Evolutionary conservation across 1,140 invertebrate genomes (phyloP).

Genomic region (Spodoptera frugiperda): DNA sequence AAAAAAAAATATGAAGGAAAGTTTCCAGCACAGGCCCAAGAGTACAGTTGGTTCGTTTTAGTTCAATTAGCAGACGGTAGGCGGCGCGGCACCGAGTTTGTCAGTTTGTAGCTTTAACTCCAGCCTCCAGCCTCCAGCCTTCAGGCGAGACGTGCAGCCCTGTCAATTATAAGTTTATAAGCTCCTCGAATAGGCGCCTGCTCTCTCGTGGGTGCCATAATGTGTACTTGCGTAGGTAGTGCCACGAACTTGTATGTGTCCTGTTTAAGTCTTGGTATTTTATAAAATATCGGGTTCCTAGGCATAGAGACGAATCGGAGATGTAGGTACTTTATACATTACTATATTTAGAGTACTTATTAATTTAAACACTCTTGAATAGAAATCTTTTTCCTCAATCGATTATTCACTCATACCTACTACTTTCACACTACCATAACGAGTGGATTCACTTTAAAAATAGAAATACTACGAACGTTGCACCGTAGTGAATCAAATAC

Average conservation of each 20-base stretch:
- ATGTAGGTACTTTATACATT: too few relatives aligned
- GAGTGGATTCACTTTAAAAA: constrained; percentile 16
- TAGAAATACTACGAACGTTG: constrained; percentile 36
- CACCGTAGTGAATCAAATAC: constrained; percentile 30
- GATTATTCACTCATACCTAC: not conserved
- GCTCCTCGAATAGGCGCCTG: not conserved
- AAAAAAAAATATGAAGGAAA: not conserved
- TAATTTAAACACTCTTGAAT: too few relatives aligned
- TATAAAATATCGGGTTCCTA: too few relatives aligned
- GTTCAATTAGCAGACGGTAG: constrained; percentile 8
- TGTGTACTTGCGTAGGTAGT: not conserved
- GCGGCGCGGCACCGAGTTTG: not conserved
- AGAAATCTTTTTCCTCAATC: constrained; percentile 2
- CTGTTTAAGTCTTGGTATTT: too few relatives aligned
- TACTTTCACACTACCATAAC: not conserved
- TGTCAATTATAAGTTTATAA: constrained; percentile 18
- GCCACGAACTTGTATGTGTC: not conserved
- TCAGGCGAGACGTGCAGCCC: not conserved
- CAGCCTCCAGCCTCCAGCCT: too few relatives aligned
- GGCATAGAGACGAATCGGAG: too few relatives aligned
- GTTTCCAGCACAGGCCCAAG: not conserved
- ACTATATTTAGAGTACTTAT: too few relatives aligned
- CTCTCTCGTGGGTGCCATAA: not conserved
- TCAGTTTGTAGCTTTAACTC: not conserved
- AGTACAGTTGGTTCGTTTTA: constrained; percentile 5